A percentile compares a stretch with the other conserved stretches of the same genome.
phyloP scores from a whole-genome alignment of 2,888 invertebrate genomes.

The Lochmaea crataegi region DNA sequence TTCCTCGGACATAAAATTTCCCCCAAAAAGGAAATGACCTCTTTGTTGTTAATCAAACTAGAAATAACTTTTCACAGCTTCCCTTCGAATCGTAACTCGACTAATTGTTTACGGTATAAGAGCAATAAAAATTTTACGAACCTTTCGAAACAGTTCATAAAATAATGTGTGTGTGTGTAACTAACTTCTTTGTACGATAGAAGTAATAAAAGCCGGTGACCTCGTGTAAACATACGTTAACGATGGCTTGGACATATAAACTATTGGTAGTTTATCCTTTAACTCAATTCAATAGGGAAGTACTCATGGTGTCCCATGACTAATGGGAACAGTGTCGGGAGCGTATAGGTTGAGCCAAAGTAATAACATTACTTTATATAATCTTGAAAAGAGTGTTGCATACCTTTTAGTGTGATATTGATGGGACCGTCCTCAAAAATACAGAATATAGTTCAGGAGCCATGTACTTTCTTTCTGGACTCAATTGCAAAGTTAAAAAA shows the following conservation, averaged over 20 bases:
- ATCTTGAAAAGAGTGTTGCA: no score
- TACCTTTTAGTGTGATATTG: no score
- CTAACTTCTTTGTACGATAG: constrained; percentile 21
- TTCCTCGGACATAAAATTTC: constrained; percentile 15
- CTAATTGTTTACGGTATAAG: constrained; percentile 39
- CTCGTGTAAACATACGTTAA: constrained; percentile 23
- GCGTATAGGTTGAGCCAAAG: no score
- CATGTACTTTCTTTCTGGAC: no score
- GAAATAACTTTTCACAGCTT: constrained; percentile 34
- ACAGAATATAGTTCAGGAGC: no score
- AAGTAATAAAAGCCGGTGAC: constrained; percentile 22
- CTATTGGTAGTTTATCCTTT: background rate
- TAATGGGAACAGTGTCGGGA: no score
- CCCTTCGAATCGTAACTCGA: constrained; percentile 27
- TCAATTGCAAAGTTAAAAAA: no score
- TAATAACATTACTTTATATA: no score
- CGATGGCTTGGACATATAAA: background rate
- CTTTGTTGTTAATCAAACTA: constrained; percentile 16
- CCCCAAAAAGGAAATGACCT: constrained; percentile 26
- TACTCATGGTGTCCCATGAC: background rate
- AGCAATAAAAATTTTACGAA: constrained; percentile 37
- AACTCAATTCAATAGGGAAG: background rate
- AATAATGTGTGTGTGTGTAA: constrained; percentile 1
- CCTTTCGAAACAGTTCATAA: constrained; percentile 28
- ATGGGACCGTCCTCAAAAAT: no score